Conservation (phyloP, 1,140 invertebrate genomes). For the Macrotrachela quadricornifera region DNA sequence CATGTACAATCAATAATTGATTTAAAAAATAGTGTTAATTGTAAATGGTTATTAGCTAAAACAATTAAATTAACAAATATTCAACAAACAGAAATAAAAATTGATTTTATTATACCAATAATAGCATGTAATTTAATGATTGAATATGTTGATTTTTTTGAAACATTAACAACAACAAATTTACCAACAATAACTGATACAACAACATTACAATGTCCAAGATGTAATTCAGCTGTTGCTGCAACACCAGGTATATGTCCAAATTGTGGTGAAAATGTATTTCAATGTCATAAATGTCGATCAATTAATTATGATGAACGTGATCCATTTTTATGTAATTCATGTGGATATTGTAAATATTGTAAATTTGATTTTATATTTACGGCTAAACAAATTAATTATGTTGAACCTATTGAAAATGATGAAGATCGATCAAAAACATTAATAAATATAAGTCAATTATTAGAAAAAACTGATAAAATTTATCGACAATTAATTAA, state of each 20-base stretch:
- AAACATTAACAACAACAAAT: conserved; percentile 37
- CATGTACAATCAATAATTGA: conserved; percentile 86
- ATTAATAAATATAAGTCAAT: conserved; percentile 60
- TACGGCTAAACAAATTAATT: conserved; percentile 66
- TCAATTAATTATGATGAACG: conserved; percentile 98
- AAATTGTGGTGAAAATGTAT: conserved; percentile 95
- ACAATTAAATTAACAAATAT: conserved; percentile 50
- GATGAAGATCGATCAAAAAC: conserved; percentile 71
- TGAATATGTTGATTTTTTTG: conserved; percentile 91
- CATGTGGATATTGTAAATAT: conserved; percentile 96
- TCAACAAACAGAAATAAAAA: conserved; percentile 75
- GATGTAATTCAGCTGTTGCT: conserved; percentile 76
- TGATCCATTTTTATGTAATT: conserved; percentile 91
- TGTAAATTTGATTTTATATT: conserved; percentile 91
- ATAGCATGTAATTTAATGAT: conserved; percentile 96
- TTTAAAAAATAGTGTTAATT: conserved; percentile 62
- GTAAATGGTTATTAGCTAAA: conserved; percentile 80
- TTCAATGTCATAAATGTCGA: conserved; percentile 42
- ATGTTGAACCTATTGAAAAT: conserved; percentile 83
- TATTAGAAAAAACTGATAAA: conserved; percentile 76
- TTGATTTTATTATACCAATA: conserved; percentile 62
- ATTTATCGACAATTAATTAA: conserved; percentile 72
- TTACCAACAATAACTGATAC: neutral
- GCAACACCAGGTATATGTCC: conserved; percentile 88
- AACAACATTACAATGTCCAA: conserved; percentile 55